Conservation (phyloP, 2,888 invertebrate species). For the Calephelis perditalis region DNA sequence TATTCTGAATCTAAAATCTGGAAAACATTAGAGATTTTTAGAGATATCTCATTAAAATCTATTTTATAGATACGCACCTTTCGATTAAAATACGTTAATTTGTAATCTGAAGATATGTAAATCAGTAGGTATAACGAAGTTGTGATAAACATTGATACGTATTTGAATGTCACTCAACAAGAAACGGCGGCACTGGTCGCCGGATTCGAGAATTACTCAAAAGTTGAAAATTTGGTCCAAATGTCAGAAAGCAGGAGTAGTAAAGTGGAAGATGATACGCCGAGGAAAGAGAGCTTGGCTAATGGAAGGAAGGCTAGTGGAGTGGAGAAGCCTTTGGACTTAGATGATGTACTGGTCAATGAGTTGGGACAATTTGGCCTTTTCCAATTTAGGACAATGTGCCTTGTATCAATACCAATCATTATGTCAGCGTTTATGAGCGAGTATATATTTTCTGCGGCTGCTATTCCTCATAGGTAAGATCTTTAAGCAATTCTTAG, state of each 20-base stretch:
- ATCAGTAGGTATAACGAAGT: constrained; percentile 1
- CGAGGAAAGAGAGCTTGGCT: constrained; percentile 1
- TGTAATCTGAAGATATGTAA: constrained; percentile 4
- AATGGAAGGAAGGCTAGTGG: background rate
- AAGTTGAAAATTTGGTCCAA: constrained; percentile 2
- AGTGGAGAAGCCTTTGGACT: constrained; percentile 33
- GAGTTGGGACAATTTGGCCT: constrained; percentile 79
- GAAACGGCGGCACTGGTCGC: constrained; percentile 1
- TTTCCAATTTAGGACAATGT: constrained; percentile 77
- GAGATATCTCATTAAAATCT: no score
- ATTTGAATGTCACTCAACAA: constrained; percentile 2
- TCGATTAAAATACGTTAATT: background rate
- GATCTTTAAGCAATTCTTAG: background rate
- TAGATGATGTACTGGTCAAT: constrained; percentile 61
- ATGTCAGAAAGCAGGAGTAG: constrained; percentile 4
- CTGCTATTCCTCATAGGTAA: constrained; percentile 83
- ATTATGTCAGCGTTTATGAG: constrained; percentile 79
- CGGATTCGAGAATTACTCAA: background rate
- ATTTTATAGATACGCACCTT: background rate
- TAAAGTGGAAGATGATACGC: constrained; percentile 5
- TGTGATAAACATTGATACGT: background rate
- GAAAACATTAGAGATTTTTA: no score
- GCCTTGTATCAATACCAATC: constrained; percentile 78
- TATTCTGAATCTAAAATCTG: no score
- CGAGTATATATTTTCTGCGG: constrained; percentile 83